phyloP scores from a whole-genome alignment of 2,888 invertebrate genomes.

The Argyresthia albistria region DNA sequence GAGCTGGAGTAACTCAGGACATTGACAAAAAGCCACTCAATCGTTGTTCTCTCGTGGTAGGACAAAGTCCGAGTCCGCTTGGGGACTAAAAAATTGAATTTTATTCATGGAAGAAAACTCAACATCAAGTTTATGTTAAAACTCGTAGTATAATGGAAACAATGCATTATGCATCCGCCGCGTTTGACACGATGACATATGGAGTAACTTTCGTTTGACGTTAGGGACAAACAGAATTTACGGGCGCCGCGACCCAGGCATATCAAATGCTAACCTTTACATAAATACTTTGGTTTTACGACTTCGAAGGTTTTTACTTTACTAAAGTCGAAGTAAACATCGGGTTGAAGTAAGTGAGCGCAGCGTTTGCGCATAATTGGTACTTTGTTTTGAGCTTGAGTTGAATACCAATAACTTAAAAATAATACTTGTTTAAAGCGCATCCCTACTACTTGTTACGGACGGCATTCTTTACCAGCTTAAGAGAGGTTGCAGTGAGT shows the following conservation, averaged over 20 bases:
- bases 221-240: slow-evolving; percentile 34
- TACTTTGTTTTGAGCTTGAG: slow-evolving; percentile 50
- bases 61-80: slow-evolving; percentile 23
- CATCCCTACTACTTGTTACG: no score
- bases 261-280: background rate
- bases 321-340: slow-evolving; percentile 39
- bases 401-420: slow-evolving; percentile 52
- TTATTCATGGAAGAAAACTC: slow-evolving; percentile 64
- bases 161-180: slow-evolving; percentile 60
- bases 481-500: no score
- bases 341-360: slow-evolving; percentile 48
- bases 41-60: slow-evolving; percentile 21
- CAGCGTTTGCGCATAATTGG: slow-evolving; percentile 64
- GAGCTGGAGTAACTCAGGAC: background rate
- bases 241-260: slow-evolving; percentile 1
- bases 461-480: no score
- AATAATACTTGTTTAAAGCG: slow-evolving; percentile 44
- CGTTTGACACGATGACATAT: slow-evolving; percentile 64
- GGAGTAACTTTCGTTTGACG: slow-evolving; percentile 54
- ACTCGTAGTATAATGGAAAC: slow-evolving; percentile 70
- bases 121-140: slow-evolving; percentile 68
- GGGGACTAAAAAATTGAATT: slow-evolving; percentile 53
- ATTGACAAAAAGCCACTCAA: slow-evolving; percentile 33
- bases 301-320: slow-evolving; percentile 35
- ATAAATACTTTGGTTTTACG: slow-evolving; percentile 5